Evolutionary conservation across 2,888 invertebrate genomes (phyloP).

Genomic region (Campoplex nolae): DNA sequence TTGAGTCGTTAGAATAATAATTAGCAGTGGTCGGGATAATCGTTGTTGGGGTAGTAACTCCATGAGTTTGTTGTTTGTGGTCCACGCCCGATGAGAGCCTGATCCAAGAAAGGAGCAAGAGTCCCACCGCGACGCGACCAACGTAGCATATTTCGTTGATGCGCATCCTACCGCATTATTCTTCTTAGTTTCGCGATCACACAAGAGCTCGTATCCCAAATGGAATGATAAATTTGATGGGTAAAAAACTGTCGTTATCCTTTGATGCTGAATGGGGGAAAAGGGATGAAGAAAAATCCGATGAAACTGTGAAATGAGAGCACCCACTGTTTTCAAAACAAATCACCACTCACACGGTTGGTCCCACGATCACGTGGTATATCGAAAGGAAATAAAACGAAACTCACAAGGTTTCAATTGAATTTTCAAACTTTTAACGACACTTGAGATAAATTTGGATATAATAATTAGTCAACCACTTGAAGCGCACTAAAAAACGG

Average conservation of each 20-base stretch:
- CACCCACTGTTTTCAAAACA: slow-evolving; percentile 12
- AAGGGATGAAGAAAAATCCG: neutral
- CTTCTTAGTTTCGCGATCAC: slow-evolving; percentile 54
- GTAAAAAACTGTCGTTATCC: neutral
- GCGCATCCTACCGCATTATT: slow-evolving; percentile 81
- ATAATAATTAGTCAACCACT: slow-evolving; percentile 42
- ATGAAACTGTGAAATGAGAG: neutral
- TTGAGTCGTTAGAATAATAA: slow-evolving; percentile 24
- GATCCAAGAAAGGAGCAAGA: slow-evolving; percentile 75
- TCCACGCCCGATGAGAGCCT: slow-evolving; percentile 66
- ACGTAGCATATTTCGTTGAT: slow-evolving; percentile 77
- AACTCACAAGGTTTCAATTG: neutral
- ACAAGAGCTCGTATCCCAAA: slow-evolving; percentile 38
- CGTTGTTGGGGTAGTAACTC: slow-evolving; percentile 30
- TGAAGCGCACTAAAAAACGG: slow-evolving; percentile 6
- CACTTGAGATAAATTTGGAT: neutral
- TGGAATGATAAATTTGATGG: neutral
- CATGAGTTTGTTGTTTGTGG: slow-evolving; percentile 60
- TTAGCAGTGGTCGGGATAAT: slow-evolving; percentile 13
- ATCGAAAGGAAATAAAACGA: neutral
- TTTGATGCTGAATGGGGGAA: neutral
- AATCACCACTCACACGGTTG: slow-evolving; percentile 21
- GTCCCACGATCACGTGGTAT: slow-evolving; percentile 5
- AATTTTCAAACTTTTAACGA: neutral
- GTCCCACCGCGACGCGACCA: slow-evolving; percentile 74